A percentile compares a stretch with the other conserved stretches of the same genome.
phyloP scores from a whole-genome alignment of 92 coral and sea anemone genomes.

The Epizoanthus stellaris region DNA sequence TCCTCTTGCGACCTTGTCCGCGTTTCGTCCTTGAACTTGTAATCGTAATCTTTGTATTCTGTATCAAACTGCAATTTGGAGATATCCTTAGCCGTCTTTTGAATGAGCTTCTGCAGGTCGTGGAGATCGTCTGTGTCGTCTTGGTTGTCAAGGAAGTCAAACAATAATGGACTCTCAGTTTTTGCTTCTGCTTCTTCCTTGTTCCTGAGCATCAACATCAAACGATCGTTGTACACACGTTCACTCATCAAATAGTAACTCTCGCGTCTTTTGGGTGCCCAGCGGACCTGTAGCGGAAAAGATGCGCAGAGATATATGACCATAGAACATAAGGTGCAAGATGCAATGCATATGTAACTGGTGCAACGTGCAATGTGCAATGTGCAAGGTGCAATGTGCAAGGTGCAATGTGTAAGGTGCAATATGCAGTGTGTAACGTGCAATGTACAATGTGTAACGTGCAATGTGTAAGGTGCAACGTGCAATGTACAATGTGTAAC shows the following conservation, averaged over 20 bases:
- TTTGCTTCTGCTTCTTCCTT: constrained; percentile 70
- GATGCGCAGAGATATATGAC: background rate
- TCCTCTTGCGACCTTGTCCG: constrained; percentile 20
- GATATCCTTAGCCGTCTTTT: constrained; percentile 75
- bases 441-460: too few species aligned
- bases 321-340: too few species aligned
- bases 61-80: constrained; percentile 70
- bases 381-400: too few species aligned
- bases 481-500: too few species aligned
- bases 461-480: too few species aligned
- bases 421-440: too few species aligned
- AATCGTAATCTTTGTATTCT: constrained; percentile 66
- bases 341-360: too few species aligned
- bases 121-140: constrained; percentile 75
- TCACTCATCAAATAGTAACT: constrained; percentile 92
- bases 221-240: constrained; percentile 83
- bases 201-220: constrained; percentile 73
- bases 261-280: constrained; percentile 92
- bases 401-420: too few species aligned
- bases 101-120: constrained; percentile 77
- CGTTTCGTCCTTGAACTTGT: constrained; percentile 53
- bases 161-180: constrained; percentile 69
- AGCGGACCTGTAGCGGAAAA: constrained; percentile 65
- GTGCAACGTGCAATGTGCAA: too few species aligned
- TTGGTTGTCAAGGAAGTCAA: constrained; percentile 76